Percentiles rank a stretch among this genome's conserved stretches.
Evolutionary conservation across 1,140 invertebrate species (phyloP).

Genomic region (Harpegnathos saltator): DNA sequence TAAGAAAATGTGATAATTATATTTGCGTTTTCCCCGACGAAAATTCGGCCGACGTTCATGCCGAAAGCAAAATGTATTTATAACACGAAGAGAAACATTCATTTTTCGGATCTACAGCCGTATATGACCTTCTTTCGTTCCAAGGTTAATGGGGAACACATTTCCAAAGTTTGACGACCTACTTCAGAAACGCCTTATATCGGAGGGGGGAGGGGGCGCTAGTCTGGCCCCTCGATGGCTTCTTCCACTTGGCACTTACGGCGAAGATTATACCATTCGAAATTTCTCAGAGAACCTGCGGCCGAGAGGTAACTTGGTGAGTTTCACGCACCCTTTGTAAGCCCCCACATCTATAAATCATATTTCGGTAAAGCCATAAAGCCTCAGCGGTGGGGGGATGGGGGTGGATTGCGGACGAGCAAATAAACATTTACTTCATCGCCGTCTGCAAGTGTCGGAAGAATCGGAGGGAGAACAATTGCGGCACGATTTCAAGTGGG

Average conservation of each 20-base stretch:
- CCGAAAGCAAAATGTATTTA: too few relatives aligned
- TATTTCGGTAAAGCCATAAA: background rate
- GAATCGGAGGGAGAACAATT: background rate
- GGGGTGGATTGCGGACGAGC: background rate
- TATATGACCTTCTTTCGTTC: too few relatives aligned
- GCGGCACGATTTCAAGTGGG: background rate
- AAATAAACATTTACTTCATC: slow-evolving; percentile 35
- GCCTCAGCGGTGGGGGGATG: background rate
- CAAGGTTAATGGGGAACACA: too few relatives aligned
- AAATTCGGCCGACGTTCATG: too few relatives aligned
- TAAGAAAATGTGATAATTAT: too few relatives aligned
- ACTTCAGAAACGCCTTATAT: background rate
- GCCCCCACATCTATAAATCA: slow-evolving; percentile 18
- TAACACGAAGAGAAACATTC: too few relatives aligned
- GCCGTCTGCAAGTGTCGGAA: background rate
- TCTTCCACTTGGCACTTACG: slow-evolving; percentile 19
- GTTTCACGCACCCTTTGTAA: background rate
- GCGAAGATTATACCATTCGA: slow-evolving; percentile 9
- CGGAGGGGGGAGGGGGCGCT: background rate
- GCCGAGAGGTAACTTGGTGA: background rate
- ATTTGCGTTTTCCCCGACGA: too few relatives aligned
- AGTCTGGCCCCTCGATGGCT: slow-evolving; percentile 4
- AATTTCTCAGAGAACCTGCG: slow-evolving; percentile 4
- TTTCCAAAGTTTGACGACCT: too few relatives aligned
- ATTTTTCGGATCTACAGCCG: too few relatives aligned